Evolutionary conservation across 2,797 vertebrate species (phyloP).

Genomic region (Hipposideros larvatus): DNA sequence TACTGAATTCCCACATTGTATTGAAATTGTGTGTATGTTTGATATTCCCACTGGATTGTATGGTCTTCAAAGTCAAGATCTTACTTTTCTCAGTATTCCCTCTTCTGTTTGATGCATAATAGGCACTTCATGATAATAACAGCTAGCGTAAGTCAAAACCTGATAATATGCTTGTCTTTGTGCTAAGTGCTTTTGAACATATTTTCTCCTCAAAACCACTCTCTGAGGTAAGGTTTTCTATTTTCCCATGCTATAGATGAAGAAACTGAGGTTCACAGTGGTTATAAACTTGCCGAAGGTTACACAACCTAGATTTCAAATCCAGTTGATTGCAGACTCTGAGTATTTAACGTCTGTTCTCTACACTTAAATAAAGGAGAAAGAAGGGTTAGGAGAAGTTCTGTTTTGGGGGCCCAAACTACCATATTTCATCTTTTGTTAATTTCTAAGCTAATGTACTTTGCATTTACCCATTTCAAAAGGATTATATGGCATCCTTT

Average conservation of each 20-base stretch:
- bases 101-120: neutral
- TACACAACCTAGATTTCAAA: neutral
- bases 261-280: neutral
- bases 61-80: neutral
- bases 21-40: neutral
- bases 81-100: neutral
- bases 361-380: neutral
- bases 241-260: neutral
- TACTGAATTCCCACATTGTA: neutral
- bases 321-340: neutral
- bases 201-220: neutral
- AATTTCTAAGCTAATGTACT: slow-evolving; percentile 23
- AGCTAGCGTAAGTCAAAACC: neutral
- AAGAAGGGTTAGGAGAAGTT: neutral
- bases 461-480: neutral
- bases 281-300: neutral
- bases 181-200: neutral
- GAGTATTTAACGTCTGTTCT: slow-evolving; percentile 3
- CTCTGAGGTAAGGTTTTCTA: neutral
- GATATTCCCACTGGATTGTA: neutral
- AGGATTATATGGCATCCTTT: neutral
- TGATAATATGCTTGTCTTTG: neutral
- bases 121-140: neutral
- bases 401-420: neutral
- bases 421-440: neutral